Conservation (phyloP, 1,140 invertebrate species). For the Drosophila littoralis region DNA sequence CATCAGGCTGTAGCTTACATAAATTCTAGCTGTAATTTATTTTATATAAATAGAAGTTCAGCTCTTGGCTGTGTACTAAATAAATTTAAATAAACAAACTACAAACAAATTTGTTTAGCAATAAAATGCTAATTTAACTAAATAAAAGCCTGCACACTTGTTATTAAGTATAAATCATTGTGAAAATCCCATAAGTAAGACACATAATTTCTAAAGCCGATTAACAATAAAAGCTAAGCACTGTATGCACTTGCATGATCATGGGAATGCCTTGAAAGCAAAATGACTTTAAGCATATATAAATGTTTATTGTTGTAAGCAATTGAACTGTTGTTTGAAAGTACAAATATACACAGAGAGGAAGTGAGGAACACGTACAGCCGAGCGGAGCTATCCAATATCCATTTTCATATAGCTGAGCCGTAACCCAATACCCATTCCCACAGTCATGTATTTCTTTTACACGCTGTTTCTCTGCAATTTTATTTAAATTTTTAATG, state of each 20-base stretch:
- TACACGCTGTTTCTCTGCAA: slow-evolving; percentile 49
- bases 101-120: neutral
- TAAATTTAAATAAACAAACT: neutral
- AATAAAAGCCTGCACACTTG: slow-evolving; percentile 29
- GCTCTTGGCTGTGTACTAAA: neutral
- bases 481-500: slow-evolving; percentile 79
- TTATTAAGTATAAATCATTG: neutral
- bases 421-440: slow-evolving; percentile 16
- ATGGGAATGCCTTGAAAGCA: slow-evolving; percentile 7
- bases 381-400: slow-evolving; percentile 12
- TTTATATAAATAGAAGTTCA: neutral
- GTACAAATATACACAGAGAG: slow-evolving; percentile 1
- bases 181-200: slow-evolving; percentile 10
- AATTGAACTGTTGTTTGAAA: slow-evolving; percentile 34
- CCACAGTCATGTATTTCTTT: slow-evolving; percentile 17
- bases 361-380: slow-evolving; percentile 13
- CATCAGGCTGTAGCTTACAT: too few species aligned
- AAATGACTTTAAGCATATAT: slow-evolving; percentile 8
- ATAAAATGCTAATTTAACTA: neutral
- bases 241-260: neutral
- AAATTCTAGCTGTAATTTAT: too few species aligned
- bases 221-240: slow-evolving; percentile 7
- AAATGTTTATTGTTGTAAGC: slow-evolving; percentile 34
- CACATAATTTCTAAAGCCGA: slow-evolving; percentile 4
- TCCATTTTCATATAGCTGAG: slow-evolving; percentile 10